Base-by-base conservation (phyloP, 1,140 invertebrate genomes). In the Lineus longissimus region DNA sequence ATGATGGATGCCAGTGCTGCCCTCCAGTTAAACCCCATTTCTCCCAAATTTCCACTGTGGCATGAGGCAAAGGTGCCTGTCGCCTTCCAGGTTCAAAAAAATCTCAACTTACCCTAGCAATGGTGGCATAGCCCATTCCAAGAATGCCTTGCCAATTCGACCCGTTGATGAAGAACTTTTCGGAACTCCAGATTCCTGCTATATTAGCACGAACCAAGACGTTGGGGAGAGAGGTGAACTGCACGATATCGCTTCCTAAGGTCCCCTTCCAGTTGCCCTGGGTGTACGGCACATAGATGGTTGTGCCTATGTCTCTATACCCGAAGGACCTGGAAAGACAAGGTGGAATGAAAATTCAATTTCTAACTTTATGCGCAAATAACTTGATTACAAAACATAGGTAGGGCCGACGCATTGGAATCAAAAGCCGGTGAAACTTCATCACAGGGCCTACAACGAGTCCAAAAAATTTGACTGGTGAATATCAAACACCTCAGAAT, bases 71-170 rank as follows among this genome's bases (percentile, higher is more conserved):
- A n/a, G n/a, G n/a, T n/a, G n/a, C n/a, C n/a, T n/a, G n/a, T n/a
- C n/a, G n/a, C n/a, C n/a, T n/a, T n/a, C n/a, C n/a, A n/a, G n/a
- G n/a, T n/a, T n/a, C n/a, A n/a, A n/a, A n/a, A n/a, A n/a, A n/a
- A n/a, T n/a, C n/a, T n/a, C n/a, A n/a, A 62, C 69, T 67, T 66
- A 79, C 77, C 64, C 75, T 17, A 25, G 81, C 76, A 47, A 85
- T 74, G 55, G 70, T 68, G 25, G 73, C 56, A 70, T 83, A 85
- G 6, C 78, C 83, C 47, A 85, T 60, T 13, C 84, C 84, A 17
- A 84, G 59, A 63, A 84, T 83, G 29, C 84, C 84, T 66, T 84
- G 76, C 80, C 82, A 84, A 58, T 79, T 71, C 6, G 82, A 80
- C 17, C 74, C 73, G 54, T 79, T 78, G 31, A 82, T 79, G 69